Percentiles rank a stretch among this genome's conserved stretches.
phyloP scores from a whole-genome alignment of 2,888 invertebrate species.

The Venustoraphidia nigricollis region DNA sequence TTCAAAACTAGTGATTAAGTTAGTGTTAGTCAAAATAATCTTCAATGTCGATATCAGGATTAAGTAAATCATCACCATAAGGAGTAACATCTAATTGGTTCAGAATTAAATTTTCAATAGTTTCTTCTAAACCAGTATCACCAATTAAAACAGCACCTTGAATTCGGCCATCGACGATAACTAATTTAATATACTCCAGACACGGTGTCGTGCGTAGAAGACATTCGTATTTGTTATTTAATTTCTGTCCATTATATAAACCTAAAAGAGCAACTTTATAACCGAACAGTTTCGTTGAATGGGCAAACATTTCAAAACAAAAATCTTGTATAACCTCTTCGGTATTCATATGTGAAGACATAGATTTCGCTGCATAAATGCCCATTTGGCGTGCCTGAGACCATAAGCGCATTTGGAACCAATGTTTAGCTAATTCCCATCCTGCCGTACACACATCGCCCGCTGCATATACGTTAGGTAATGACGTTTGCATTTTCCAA shows the following conservation, averaged over 20 bases:
- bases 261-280: constrained; percentile 86
- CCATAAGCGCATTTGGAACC: constrained; percentile 95
- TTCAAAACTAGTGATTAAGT: background rate
- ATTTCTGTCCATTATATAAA: constrained; percentile 81
- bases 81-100: constrained; percentile 80
- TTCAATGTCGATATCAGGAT: constrained; percentile 94
- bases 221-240: constrained; percentile 67
- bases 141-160: constrained; percentile 93
- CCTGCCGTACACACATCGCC: constrained; percentile 84
- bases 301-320: constrained; percentile 94
- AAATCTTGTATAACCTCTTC: constrained; percentile 73
- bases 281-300: constrained; percentile 89
- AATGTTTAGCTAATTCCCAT: constrained; percentile 64
- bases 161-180: constrained; percentile 67
- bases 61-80: constrained; percentile 82
- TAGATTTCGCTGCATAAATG: constrained; percentile 78
- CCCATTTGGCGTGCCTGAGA: constrained; percentile 98
- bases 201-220: constrained; percentile 70
- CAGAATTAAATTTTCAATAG: constrained; percentile 92
- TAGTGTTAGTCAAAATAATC: constrained; percentile 92
- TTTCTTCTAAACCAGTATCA: constrained; percentile 94
- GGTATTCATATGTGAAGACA: constrained; percentile 47
- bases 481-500: constrained; percentile 69
- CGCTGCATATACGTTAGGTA: constrained; percentile 74
- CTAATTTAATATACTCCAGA: constrained; percentile 72